These are phyloP conservation scores for Pagetopsis macropterus DNA, from an alignment of 2,797 vertebrate species.

Conservation along the genomic window DNA sequence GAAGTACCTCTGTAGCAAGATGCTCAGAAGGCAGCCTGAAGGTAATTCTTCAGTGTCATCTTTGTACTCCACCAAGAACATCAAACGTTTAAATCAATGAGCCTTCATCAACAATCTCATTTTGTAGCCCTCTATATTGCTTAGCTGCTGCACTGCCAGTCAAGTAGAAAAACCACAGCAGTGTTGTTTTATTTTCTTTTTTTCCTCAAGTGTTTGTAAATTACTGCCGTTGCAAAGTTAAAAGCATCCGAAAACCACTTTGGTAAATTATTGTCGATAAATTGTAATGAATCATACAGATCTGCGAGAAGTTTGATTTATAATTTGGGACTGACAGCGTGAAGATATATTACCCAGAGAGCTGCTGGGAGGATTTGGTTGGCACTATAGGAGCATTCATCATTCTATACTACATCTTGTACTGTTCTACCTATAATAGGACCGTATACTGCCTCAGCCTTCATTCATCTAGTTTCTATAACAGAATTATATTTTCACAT, in stretches of 20 bases:
- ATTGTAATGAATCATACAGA: conserved; percentile 83
- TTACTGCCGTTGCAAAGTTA: conserved; percentile 78
- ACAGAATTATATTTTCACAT: not conserved
- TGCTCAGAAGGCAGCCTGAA: conserved; percentile 59
- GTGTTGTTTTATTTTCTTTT: conserved; percentile 66
- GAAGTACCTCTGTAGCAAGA: conserved; percentile 37
- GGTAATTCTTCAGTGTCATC: conserved; percentile 69
- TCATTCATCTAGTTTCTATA: conserved; percentile 1
- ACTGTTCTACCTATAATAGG: conserved; percentile 52
- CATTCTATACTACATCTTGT: conserved; percentile 70
- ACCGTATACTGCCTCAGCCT: conserved; percentile 32
- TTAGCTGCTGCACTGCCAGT: conserved; percentile 66
- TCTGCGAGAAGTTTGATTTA: conserved; percentile 81
- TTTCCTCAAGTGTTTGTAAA: conserved; percentile 67
- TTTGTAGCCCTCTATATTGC: conserved; percentile 70
- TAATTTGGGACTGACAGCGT: conserved; percentile 73
- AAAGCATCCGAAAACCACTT: conserved; percentile 83
- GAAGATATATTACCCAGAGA: conserved; percentile 76
- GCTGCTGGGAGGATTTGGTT: conserved; percentile 75
- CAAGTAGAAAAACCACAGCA: conserved; percentile 67
- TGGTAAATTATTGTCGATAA: conserved; percentile 82
- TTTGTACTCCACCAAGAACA: conserved; percentile 73
- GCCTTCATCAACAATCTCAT: conserved; percentile 74
- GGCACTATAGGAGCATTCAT: conserved; percentile 74
- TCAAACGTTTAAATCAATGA: conserved; percentile 80